Evolutionary conservation across 2,113 vertebrate species (phyloP).

Genomic region (Pluvianellus socialis): DNA sequence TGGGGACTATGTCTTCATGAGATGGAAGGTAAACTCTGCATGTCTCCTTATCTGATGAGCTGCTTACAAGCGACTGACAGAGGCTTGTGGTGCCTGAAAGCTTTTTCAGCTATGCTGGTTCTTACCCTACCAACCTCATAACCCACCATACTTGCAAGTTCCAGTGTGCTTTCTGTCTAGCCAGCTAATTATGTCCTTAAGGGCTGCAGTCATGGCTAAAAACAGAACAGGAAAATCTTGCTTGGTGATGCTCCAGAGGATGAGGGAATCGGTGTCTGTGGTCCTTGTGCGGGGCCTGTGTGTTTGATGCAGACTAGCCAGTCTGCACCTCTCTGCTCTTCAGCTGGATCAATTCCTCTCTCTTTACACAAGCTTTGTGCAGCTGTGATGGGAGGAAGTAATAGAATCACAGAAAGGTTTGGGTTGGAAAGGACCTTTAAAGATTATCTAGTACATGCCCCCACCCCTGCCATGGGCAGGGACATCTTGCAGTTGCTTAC

Average conservation of each 20-base stretch:
- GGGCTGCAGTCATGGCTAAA: neutral
- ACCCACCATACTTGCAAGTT: neutral
- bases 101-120: neutral
- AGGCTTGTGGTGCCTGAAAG: neutral
- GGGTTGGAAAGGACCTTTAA: neutral
- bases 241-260: neutral
- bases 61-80: neutral
- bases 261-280: neutral
- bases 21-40: slow-evolving; percentile 89
- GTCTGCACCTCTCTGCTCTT: neutral
- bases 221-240: slow-evolving; percentile 44
- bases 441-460: neutral
- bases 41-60: neutral
- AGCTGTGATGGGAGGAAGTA: neutral
- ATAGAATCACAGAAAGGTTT: neutral
- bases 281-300: neutral
- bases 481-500: neutral
- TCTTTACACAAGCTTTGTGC: neutral
- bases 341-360: neutral
- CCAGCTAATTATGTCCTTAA: slow-evolving; percentile 22
- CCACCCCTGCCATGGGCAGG: neutral
- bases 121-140: neutral
- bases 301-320: neutral
- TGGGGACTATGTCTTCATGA: slow-evolving; percentile 98
- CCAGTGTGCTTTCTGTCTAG: slow-evolving; percentile 8